These are phyloP conservation scores for Poecilus cupreus DNA, from an alignment of 2,888 invertebrate species.

Conservation along the genomic window DNA sequence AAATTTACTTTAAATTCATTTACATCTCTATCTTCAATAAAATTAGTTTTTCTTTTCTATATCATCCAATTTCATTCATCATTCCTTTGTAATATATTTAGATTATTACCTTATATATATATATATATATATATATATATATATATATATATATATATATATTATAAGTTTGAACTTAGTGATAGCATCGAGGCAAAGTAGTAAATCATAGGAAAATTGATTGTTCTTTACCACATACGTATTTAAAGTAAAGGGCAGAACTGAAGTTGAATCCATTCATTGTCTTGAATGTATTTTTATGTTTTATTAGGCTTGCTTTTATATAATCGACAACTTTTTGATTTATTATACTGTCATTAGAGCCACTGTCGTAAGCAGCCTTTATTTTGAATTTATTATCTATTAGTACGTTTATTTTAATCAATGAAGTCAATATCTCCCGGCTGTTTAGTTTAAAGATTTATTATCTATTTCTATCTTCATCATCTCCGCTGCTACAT, in stretches of 20 bases:
- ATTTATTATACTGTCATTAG: constrained; percentile 45
- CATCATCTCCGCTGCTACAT: too few species aligned
- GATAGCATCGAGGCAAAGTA: constrained; percentile 64
- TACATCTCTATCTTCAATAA: neutral
- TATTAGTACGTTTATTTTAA: too few species aligned
- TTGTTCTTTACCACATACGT: constrained; percentile 56
- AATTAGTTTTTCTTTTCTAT: neutral
- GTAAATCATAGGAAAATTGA: constrained; percentile 63
- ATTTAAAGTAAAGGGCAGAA: constrained; percentile 20
- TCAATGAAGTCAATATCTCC: too few species aligned
- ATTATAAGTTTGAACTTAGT: constrained; percentile 62
- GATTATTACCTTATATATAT: too few species aligned
- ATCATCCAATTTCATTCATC: constrained; percentile 33
- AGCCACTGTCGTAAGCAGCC: constrained; percentile 49
- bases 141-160: too few species aligned
- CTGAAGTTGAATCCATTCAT: constrained; percentile 50
- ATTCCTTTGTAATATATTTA: too few species aligned
- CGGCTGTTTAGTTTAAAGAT: too few species aligned
- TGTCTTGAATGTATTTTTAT: constrained; percentile 24
- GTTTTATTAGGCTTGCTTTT: constrained; percentile 45
- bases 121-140: too few species aligned
- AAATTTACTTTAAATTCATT: constrained; percentile 55
- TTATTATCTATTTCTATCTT: too few species aligned
- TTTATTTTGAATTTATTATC: constrained; percentile 40
- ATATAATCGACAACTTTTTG: constrained; percentile 31